Base-by-base conservation (phyloP, 1,140 invertebrate genomes). In the Camponotus floridanus region DNA sequence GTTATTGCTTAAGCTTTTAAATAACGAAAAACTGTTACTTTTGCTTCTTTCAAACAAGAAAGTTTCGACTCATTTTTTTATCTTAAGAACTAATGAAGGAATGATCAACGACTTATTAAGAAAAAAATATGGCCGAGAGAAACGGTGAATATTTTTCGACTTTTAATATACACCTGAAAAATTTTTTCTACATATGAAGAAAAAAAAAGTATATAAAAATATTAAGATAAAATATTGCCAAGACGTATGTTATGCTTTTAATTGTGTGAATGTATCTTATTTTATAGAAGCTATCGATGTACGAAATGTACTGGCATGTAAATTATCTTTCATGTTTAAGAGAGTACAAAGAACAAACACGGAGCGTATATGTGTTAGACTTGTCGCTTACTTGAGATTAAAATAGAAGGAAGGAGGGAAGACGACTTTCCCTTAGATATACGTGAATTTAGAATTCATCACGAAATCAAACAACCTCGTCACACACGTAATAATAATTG, bases 401-500 rank as follows among this genome's bases (percentile, higher is more conserved):
- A 61, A 68, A 68, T 26, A n/a, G 55, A 76, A 70, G 79, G 55
- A 76, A 64, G 36, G 57, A 71, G 33, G 36, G 74, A 85, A 84
- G 51, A 87, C 76, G n/a, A 59, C 71, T 76, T 86, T 87, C 9
- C 18, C 73, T 45, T 45, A 76, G 13, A 62, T 84, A 64, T 48
- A 74, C 62, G 79, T 76, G 31, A 68, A 87, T 87, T 55, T 62
- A 85, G 48, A 26, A 51, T 51, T 78, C 11, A 87, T 87, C 67
- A 86, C 64, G 86, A 85, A 64, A 85, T 42, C 71, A 45, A 61
- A 48, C 85, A 33, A 78, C 51, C 70, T 85, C 64, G 83, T 86
- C 76, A 85, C 70, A 90, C 76, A 85, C 78, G 15, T 74, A 79
- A 51, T 51, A 18, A 73, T 91, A 48, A 88, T 90, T 73, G 79